Evolutionary conservation across 2,797 vertebrate genomes (phyloP), one percentile per base, ranked within the genome.

Genomic region (Gymnoscopelus microlampas): DNA sequence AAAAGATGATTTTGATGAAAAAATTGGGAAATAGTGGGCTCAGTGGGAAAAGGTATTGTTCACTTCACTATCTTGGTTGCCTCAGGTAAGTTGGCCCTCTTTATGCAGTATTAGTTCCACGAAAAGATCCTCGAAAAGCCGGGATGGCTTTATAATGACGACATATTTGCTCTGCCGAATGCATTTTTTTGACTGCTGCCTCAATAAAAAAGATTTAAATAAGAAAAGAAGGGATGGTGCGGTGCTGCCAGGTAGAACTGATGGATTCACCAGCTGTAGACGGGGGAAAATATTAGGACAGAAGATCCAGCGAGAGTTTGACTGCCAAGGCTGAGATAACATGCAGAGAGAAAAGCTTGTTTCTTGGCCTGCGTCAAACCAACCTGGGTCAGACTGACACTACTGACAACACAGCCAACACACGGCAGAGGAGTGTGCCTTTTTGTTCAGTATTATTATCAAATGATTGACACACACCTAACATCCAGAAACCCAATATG

Each of bases 241-340:
- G 3, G 1, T 2, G 12, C 19, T 10, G 74, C 77, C 86, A 82
- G 47, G 61, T 12, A 24, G 54, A 64, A 29, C 51, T 66, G 64
- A 85, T 85, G 76, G 24, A 13, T 83, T 53, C 73, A 80, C 65
- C 82, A 68, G 10, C 35, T 71, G 57, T 12, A 13, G 8, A 19
- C 1, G 60, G 53, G 19, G 13, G 63, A 72, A 73, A 13, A 51
- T 15, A 53, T 26, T 19, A n/a, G 58, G 54, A 57, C 65, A 29
- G 60, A 66, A 71, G 74, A 60, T 65, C 51, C 35, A 35, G 56
- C 60, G 54, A 54, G 53, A 58, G 35, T 24, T 48, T 26, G 48
- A 51, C 63, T 66, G 56, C 60, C 74, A 78, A 66, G 1, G n/a
- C 10, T 54, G 70, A 8, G 66, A 80, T 77, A 68, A 80, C 70